Base-by-base conservation (phyloP, 2,113 vertebrate genomes). In the Nerophis ophidion region DNA sequence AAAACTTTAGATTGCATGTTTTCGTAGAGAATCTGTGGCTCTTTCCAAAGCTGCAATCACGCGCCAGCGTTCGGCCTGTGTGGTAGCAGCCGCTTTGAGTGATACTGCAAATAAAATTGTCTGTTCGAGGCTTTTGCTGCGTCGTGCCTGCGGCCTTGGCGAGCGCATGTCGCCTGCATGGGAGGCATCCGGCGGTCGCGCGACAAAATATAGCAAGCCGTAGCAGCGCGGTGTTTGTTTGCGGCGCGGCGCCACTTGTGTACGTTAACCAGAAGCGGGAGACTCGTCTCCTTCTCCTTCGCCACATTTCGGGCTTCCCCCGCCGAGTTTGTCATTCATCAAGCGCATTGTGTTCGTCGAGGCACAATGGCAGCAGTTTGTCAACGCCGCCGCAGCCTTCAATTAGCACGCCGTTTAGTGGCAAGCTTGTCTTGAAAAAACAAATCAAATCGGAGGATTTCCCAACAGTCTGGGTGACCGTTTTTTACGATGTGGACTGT, bases 391-490 rank as follows among this genome's bases (percentile, higher is more conserved):
- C 51, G 59, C 72, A 89, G 63, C 83, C 86, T 72, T 85, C 81
- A 90, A 86, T 91, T 90, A 89, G 68, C 76, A 76, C 66, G 61
- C 71, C 72, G 71, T 87, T 84, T 81, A 88, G 76, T 75, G 77
- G 85, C 71, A 81, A 45, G 80, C 79, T 81, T 74, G 81, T 80
- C 80, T 71, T 54, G 71, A 84, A 68, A 82, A 85, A 87, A 88
- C 80, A 88, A 84, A 87, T 75, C 62, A 81, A 78, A 55, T 71
- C 82, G 79, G 77, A 77, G 67, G 54, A 75, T 68, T 85, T 86
- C 76, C 60, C 79, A 77, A 77, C 58, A 58, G 50, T 61, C 79
- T 70, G 59, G 64, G 70, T 81, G 77, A 36, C 16, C 48, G 49
- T 56, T 34, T 65, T 62, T 74, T 68, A 68, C 73, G 64, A 33